phyloP scores from a whole-genome alignment of 2,888 invertebrate species.

The Oligia fasciuncula region DNA sequence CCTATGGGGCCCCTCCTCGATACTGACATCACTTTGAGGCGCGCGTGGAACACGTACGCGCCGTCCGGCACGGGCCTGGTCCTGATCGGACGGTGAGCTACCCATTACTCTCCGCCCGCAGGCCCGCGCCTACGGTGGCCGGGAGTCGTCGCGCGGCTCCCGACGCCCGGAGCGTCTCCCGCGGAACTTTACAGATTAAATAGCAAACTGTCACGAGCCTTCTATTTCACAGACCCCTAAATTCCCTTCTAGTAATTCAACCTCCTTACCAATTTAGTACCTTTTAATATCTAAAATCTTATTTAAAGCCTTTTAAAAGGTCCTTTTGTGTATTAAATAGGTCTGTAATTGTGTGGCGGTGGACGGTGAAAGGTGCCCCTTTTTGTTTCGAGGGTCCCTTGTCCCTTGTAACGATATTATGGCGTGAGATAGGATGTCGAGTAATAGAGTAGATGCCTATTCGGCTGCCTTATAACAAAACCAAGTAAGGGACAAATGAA shows the following conservation, averaged over 20 bases:
- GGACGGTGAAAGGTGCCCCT: slow-evolving; percentile 42
- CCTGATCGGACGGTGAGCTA: no score
- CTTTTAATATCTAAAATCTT: slow-evolving; percentile 47
- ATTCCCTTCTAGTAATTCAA: slow-evolving; percentile 16
- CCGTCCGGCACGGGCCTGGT: no score
- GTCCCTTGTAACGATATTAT: slow-evolving; percentile 56
- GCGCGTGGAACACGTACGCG: no score
- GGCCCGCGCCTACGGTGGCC: no score
- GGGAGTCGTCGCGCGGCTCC: no score
- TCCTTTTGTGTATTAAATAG: slow-evolving; percentile 48
- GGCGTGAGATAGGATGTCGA: slow-evolving; percentile 19
- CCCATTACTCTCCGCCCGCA: no score
- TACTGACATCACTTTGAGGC: no score
- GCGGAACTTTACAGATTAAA: no score
- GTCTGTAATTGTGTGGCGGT: slow-evolving; percentile 37
- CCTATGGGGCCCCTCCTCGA: no score
- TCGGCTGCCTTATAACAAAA: neutral
- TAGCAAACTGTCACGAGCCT: neutral
- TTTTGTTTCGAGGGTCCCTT: slow-evolving; percentile 49
- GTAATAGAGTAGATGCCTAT: slow-evolving; percentile 12
- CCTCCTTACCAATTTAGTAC: slow-evolving; percentile 20
- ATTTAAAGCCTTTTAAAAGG: slow-evolving; percentile 34
- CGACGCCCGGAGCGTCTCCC: no score
- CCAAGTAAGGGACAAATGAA: neutral
- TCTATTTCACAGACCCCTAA: neutral